Evolutionary conservation across 2,797 vertebrate species (phyloP).

Genomic region (Delichon dasypus): DNA sequence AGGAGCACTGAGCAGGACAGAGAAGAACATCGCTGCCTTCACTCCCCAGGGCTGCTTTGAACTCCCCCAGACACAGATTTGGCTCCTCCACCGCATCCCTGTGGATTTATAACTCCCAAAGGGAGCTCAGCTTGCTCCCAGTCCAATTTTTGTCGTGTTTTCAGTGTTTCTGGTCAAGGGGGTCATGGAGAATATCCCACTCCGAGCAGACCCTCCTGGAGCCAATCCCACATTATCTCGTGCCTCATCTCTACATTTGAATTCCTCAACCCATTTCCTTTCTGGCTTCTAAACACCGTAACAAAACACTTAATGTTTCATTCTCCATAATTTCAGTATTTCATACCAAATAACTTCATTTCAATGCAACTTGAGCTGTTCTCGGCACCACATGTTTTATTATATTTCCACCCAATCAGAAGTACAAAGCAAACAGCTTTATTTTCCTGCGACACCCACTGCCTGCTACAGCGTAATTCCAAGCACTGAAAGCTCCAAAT

Average conservation of each 20-base stretch:
- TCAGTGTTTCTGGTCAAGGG: background rate
- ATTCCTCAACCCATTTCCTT: background rate
- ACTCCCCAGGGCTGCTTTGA: background rate
- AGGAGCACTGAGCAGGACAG: background rate
- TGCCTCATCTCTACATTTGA: background rate
- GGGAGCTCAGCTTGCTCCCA: background rate
- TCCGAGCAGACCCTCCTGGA: background rate
- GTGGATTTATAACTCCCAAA: background rate
- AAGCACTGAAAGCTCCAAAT: background rate
- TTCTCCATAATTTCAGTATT: background rate
- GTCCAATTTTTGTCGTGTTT: background rate
- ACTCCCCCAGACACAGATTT: background rate
- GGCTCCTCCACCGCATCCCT: background rate
- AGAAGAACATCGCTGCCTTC: background rate
- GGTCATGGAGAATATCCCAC: background rate
- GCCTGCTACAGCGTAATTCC: background rate
- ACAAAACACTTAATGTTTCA: background rate
- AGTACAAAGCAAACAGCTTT: background rate
- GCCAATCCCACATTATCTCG: background rate
- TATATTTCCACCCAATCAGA: background rate
- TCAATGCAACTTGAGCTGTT: background rate
- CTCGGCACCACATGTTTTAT: background rate
- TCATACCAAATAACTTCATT: background rate
- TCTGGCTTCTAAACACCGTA: background rate
- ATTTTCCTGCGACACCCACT: background rate